phyloP scores from a whole-genome alignment of 2,113 vertebrate genomes.

The Sylvicapra grimmia region DNA sequence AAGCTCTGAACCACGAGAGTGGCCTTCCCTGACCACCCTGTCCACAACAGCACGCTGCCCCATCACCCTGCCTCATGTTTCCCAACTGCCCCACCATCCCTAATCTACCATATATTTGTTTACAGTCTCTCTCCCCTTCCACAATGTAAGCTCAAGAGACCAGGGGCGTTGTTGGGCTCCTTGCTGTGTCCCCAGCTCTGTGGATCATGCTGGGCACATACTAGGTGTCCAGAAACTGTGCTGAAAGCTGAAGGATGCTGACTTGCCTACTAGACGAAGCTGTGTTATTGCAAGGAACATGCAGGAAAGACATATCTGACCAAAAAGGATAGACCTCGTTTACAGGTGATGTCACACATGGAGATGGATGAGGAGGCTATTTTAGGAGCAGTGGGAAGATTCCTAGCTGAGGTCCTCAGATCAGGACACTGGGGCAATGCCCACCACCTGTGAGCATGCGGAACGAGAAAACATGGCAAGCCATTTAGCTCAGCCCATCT shows the following conservation, averaged over 20 bases:
- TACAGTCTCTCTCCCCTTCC: neutral
- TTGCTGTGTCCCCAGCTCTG: neutral
- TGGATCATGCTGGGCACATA: too few relatives aligned
- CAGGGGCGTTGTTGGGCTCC: neutral
- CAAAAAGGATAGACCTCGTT: neutral
- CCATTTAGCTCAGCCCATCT: neutral
- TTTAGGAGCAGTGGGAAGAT: neutral
- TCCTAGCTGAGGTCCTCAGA: neutral
- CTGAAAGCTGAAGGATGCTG: neutral
- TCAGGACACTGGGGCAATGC: neutral
- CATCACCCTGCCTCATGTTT: neutral
- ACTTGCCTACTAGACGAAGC: neutral
- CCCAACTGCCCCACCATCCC: neutral
- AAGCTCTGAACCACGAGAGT: neutral
- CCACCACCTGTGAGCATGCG: rapidly evolving
- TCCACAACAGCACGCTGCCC: rapidly evolving
- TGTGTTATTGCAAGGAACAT: neutral
- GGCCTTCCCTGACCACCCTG: neutral
- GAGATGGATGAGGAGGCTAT: neutral
- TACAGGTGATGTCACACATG: neutral
- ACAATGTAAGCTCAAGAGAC: neutral
- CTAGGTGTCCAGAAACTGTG: neutral
- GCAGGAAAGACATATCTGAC: neutral
- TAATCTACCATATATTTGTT: neutral
- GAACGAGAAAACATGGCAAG: neutral